Base-by-base conservation (phyloP, 2,888 invertebrate species). In the Amiota communis region DNA sequence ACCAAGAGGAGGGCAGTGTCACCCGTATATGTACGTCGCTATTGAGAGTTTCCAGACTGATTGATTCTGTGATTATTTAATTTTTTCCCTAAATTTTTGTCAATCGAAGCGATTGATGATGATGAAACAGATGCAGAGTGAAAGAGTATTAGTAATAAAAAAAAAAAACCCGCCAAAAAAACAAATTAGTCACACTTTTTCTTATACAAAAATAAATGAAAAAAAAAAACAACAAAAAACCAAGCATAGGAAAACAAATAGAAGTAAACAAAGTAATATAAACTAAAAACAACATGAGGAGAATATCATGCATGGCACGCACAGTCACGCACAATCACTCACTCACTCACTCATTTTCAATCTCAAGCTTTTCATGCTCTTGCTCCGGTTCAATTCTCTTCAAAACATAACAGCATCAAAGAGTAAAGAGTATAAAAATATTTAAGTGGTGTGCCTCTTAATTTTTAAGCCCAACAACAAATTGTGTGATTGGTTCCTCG, bases 161-260 rank as follows among this genome's bases (percentile, higher is more conserved):
- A 53, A 53, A 13, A 53, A 23, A 2, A 23, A 23, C 23, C 13
- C 53, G 53, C 53, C 13, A 53, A 53, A 53, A 36, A 36, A 53
- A 53, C 53, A 53, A 51, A 53, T 53, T 53, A 53, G 53, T 53
- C 53, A 53, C n/a, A 13, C 53, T 36, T 53, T 53, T 53, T 53
- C 53, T 53, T 53, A 6, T 12, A n/a, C 8, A n/a, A 13, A 53
- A 53, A n/a, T n/a, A 53, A 2, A 23, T 23, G 3, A 36, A 36
- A 53, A 53, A 53, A 10, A 36, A 36, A 53, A 53, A 12, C 12
- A 53, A 53, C n/a, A n/a, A 53, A n/a, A n/a, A 1, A 53, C n/a
- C 8, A 9, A 36, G 12, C n/a, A n/a, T 53, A 3, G 12, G 12
- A 6, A n/a, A n/a, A 8, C 2, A n/a, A 53, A 53, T 6, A 12